Base-by-base conservation (phyloP, 2,797 vertebrate genomes). In the Myotis planiceps region DNA sequence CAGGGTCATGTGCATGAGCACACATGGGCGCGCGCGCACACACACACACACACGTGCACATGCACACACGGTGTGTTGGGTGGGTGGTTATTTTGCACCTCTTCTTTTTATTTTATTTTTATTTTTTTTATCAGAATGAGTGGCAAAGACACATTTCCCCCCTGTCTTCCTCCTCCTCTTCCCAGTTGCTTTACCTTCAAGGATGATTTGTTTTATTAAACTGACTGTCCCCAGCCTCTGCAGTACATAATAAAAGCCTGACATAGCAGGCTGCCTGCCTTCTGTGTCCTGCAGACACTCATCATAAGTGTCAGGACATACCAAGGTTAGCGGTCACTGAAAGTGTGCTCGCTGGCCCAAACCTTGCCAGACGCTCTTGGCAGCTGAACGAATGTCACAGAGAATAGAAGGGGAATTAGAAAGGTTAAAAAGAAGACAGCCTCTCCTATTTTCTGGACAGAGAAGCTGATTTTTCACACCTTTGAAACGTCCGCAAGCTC, bases 291-390 rank as follows among this genome's bases (percentile, higher is more conserved):
- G 99, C 99, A 99, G 99, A 99, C 99, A 99, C 99, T 99, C 99
- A 99, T 99, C 99, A 99, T 98, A 99, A 99, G 99, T 99, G 99
- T 99, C 99, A 99, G 99, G 99, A 99, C 99, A 99, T 99, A 99
- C 99, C 99, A 99, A 99, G 99, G 99, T 99, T 99, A 99, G 99
- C 99, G 99, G 99, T 99, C 99, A 99, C 99, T 99, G 99, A 98
- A 99, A 99, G 99, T 98, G 99, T 98, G 98, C 98, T 99, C 96
- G 98, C 99, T 98, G 99, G 99, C 98, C 98, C 98, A 98, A 98
- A 98, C 99, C 99, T 99, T 99, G 99, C 99, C 99, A 99, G 98
- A 98, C 98, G 97, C 98, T 98, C 98, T 99, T 99, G 99, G 99
- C 99, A 99, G 99, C 99, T 99, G 99, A 99, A 99, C 99, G 99